Conservation (phyloP, 2,797 vertebrate species). For the Xerus rutilus region DNA sequence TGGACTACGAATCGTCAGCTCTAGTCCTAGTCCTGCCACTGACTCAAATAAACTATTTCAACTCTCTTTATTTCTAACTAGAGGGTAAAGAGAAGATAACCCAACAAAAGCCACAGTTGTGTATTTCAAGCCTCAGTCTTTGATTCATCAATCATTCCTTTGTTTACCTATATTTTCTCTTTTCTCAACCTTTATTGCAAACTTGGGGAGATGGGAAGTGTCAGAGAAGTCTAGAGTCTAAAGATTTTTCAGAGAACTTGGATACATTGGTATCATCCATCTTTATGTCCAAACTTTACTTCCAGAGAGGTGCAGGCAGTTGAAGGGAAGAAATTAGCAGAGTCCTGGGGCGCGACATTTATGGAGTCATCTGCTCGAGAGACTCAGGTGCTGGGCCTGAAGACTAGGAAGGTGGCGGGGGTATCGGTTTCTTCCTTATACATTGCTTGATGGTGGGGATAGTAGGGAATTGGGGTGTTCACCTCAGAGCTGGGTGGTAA, state of each 20-base stretch:
- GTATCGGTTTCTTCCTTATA: constrained; percentile 11
- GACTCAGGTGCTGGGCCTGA: constrained; percentile 89
- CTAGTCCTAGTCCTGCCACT: background rate
- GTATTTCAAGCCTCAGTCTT: background rate
- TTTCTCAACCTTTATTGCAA: constrained; percentile 16
- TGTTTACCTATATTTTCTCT: background rate
- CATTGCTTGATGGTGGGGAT: background rate
- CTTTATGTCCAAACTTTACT: constrained; percentile 19
- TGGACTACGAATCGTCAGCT: background rate
- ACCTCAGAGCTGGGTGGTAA: background rate
- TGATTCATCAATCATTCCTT: background rate
- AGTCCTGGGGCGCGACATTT: constrained; percentile 93
- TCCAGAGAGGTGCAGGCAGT: constrained; percentile 91
- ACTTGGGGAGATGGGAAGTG: background rate
- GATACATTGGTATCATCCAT: background rate
- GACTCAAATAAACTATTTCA: constrained; percentile 45
- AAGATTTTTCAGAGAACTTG: constrained; percentile 55
- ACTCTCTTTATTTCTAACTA: constrained; percentile 31
- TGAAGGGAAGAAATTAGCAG: constrained; percentile 93
- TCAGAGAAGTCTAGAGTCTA: constrained; percentile 39
- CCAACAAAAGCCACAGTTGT: constrained; percentile 16
- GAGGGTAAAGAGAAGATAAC: constrained; percentile 14
- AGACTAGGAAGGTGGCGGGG: background rate
- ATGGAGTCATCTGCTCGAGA: constrained; percentile 95
- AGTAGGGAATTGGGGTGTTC: background rate